Conservation (phyloP, 1,140 invertebrate species). For the Dreissena polymorpha region DNA sequence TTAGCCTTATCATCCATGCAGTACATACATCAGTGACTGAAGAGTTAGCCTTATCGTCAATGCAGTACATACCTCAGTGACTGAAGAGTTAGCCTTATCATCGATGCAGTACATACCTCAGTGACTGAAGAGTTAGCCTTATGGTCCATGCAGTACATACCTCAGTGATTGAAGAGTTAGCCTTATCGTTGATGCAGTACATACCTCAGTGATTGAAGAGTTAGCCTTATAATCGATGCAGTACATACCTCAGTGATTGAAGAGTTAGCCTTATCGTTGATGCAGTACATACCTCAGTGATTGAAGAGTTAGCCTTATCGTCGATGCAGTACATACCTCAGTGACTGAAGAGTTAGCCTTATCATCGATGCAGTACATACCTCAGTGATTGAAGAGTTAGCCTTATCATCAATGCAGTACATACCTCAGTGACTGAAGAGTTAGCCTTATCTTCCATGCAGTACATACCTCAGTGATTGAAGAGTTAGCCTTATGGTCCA, state of each 20-base stretch:
- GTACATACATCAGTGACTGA: constrained; percentile 89
- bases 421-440: constrained; percentile 87
- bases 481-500: constrained; percentile 89
- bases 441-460: constrained; percentile 91
- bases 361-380: constrained; percentile 91
- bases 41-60: constrained; percentile 89
- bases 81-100: constrained; percentile 86
- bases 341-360: constrained; percentile 86
- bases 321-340: constrained; percentile 91
- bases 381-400: constrained; percentile 88
- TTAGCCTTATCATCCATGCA: constrained; percentile 91
- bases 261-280: constrained; percentile 89
- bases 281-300: constrained; percentile 89
- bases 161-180: constrained; percentile 88
- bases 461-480: constrained; percentile 89
- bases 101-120: constrained; percentile 91
- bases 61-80: constrained; percentile 89
- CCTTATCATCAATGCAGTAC: constrained; percentile 91
- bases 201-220: constrained; percentile 87
- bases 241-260: constrained; percentile 89
- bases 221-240: constrained; percentile 91
- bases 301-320: constrained; percentile 86
- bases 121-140: constrained; percentile 86
- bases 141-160: constrained; percentile 91
- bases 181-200: constrained; percentile 91